Conservation (phyloP, 2,888 invertebrate species). For the Allygus modestus region DNA sequence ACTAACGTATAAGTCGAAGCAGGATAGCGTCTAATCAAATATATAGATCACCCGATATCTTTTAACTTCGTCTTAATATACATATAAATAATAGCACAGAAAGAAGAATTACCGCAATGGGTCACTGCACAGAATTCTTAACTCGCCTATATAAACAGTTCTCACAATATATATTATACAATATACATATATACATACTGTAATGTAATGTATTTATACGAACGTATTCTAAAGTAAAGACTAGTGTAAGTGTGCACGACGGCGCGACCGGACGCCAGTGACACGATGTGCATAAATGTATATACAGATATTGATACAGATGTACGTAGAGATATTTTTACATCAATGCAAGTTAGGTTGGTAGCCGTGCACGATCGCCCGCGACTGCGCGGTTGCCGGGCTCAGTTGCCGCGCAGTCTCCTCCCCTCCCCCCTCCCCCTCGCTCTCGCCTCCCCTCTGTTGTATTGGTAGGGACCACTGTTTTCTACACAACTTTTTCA, state of each 20-base stretch:
- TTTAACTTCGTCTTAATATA: slow-evolving; percentile 54
- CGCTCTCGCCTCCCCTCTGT: neutral
- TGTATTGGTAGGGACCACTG: slow-evolving; percentile 51
- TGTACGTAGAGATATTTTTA: slow-evolving; percentile 62
- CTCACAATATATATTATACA: slow-evolving; percentile 56
- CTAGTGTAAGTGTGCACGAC: slow-evolving; percentile 52
- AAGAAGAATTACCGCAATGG: slow-evolving; percentile 44
- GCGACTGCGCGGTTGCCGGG: neutral
- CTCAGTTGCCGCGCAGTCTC: neutral
- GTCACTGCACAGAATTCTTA: slow-evolving; percentile 52
- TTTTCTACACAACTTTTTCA: slow-evolving; percentile 38
- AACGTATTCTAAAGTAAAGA: slow-evolving; percentile 58
- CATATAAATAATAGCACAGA: slow-evolving; percentile 55
- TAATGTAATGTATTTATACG: slow-evolving; percentile 53
- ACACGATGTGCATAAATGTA: slow-evolving; percentile 47
- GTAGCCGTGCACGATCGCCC: slow-evolving; percentile 11
- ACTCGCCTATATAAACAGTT: slow-evolving; percentile 57
- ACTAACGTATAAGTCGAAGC: slow-evolving; percentile 36
- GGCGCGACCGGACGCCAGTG: neutral
- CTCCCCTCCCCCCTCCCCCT: neutral
- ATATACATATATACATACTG: slow-evolving; percentile 58
- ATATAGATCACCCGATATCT: slow-evolving; percentile 56
- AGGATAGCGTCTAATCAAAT: slow-evolving; percentile 50
- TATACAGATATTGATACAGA: slow-evolving; percentile 56
- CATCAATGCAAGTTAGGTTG: slow-evolving; percentile 58